These are phyloP conservation scores for Aptenodytes forsteri DNA, from an alignment of 2,113 vertebrate genomes.

Conservation along the genomic window DNA sequence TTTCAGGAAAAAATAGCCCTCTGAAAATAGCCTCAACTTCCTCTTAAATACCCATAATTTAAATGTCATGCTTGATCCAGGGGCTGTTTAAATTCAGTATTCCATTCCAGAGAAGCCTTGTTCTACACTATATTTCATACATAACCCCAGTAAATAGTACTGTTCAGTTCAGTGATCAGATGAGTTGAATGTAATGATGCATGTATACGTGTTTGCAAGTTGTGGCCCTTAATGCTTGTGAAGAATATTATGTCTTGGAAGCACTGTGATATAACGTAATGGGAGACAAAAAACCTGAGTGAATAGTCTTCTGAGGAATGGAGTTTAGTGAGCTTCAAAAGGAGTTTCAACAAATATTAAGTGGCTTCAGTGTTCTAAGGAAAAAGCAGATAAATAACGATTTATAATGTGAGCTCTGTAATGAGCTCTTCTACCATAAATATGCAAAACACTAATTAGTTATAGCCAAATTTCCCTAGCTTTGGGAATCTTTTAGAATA, in stretches of 20 bases:
- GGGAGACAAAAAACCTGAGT: neutral
- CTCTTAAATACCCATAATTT: neutral
- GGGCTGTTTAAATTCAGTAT: neutral
- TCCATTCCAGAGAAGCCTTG: neutral
- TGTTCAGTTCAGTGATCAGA: neutral
- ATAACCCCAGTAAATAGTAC: neutral
- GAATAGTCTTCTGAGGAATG: neutral
- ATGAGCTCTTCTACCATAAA: neutral
- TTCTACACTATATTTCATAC: neutral
- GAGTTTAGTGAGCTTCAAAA: neutral
- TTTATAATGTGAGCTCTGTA: conserved; percentile 8
- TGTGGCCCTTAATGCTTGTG: neutral
- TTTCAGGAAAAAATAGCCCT: neutral
- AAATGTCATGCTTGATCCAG: neutral
- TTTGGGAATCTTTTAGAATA: conserved; percentile 9
- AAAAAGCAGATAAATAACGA: conserved; percentile 14
- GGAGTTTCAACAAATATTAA: neutral
- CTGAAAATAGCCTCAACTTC: neutral
- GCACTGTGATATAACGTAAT: neutral
- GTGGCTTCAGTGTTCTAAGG: neutral
- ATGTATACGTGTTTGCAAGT: neutral
- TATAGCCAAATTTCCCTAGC: neutral
- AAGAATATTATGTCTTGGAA: neutral
- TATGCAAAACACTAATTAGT: conserved; percentile 18
- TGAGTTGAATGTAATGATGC: neutral